Conservation (phyloP, 2,797 vertebrate species). For the Eulemur albifrons region DNA sequence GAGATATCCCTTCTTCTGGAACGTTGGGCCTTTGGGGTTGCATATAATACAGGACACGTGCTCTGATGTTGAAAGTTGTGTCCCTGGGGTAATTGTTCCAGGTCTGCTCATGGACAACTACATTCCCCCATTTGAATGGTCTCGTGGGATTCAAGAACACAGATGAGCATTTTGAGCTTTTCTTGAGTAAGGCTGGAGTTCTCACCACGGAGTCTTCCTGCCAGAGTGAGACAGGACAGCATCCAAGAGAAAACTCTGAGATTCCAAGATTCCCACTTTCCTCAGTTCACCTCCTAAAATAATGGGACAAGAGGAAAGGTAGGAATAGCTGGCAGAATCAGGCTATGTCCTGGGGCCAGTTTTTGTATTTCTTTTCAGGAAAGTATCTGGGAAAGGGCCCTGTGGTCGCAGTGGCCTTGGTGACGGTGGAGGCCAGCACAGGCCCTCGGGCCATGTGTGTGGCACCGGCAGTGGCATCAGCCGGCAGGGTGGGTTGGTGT, state of each 20-base stretch:
- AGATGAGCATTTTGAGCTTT: background rate
- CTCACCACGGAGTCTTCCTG: background rate
- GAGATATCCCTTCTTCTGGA: background rate
- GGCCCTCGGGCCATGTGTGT: rapidly evolving
- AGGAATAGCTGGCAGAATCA: background rate
- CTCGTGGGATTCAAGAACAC: background rate
- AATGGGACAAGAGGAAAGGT: background rate
- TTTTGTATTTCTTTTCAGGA: background rate
- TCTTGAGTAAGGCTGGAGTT: background rate
- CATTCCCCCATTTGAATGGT: background rate
- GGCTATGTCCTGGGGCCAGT: background rate
- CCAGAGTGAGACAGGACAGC: background rate
- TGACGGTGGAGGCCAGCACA: background rate
- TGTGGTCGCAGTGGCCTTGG: background rate
- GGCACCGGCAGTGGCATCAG: background rate
- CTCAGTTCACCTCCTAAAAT: background rate
- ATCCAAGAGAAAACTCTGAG: background rate
- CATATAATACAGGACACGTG: rapidly evolving
- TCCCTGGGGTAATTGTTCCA: background rate
- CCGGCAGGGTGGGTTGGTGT: background rate
- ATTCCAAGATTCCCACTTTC: background rate
- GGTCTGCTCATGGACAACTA: background rate
- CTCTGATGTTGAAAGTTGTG: background rate
- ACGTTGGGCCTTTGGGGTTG: background rate
- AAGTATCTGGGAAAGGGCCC: background rate